phyloP scores from a whole-genome alignment of 2,888 invertebrate species.

The Willowsia nigromaculata region DNA sequence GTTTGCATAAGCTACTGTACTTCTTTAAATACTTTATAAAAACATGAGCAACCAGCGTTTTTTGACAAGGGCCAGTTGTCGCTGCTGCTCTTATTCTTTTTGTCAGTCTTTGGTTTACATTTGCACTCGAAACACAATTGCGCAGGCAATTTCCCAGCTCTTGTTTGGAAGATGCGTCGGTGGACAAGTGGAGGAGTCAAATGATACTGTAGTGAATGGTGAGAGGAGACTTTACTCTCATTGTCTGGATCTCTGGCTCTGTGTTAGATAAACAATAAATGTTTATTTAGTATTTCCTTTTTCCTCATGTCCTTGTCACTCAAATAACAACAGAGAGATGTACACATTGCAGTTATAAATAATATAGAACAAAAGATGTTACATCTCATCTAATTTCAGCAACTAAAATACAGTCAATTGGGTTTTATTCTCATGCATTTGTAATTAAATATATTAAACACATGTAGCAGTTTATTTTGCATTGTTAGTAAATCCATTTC shows the following conservation, averaged over 20 bases:
- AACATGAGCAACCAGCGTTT: not conserved
- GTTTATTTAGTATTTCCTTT: slow-evolving; percentile 16
- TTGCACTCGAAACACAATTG: not conserved
- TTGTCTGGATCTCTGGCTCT: not conserved
- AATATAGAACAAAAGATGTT: not conserved
- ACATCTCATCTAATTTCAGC: not conserved
- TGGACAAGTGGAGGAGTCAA: no score
- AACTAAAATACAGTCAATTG: not conserved
- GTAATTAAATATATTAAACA: no score
- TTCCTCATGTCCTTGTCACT: not conserved
- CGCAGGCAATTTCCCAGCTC: not conserved
- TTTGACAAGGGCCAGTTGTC: not conserved
- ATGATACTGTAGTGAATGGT: no score
- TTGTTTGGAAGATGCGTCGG: no score
- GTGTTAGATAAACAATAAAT: not conserved
- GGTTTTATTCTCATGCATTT: not conserved
- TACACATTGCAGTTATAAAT: no score
- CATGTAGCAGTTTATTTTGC: no score
- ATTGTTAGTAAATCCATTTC: no score
- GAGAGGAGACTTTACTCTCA: no score
- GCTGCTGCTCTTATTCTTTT: not conserved
- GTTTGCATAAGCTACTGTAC: slow-evolving; percentile 16
- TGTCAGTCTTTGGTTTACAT: not conserved
- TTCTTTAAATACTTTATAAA: not conserved
- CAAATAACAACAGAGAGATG: not conserved